Conservation (phyloP, 2,888 invertebrate species). For the Drosophila anomalata region DNA sequence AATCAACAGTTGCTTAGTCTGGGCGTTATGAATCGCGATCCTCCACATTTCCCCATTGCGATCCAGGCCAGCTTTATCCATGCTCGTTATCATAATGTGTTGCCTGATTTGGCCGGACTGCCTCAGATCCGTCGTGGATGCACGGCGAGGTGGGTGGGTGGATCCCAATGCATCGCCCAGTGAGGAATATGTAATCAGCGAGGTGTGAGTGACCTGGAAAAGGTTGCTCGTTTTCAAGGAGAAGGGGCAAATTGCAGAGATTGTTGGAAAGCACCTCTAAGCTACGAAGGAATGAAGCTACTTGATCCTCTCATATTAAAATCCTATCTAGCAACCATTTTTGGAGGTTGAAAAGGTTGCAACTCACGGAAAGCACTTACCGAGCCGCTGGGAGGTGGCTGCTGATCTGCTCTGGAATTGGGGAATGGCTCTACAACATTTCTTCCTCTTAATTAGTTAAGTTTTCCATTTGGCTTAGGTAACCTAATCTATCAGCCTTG, state of each 20-base stretch:
- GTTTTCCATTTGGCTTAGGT: background rate
- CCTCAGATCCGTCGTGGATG: constrained; percentile 30
- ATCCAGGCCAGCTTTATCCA: constrained; percentile 56
- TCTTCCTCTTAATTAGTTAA: background rate
- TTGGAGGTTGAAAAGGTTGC: constrained; percentile 33
- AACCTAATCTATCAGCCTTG: constrained; percentile 3
- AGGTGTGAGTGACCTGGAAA: constrained; percentile 69
- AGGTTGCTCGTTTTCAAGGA: constrained; percentile 9
- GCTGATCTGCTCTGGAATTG: constrained; percentile 12
- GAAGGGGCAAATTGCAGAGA: constrained; percentile 31
- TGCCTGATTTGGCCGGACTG: constrained; percentile 53
- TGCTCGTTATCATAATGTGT: constrained; percentile 76
- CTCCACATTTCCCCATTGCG: constrained; percentile 27
- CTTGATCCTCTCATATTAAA: constrained; percentile 44
- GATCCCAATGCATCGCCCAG: constrained; percentile 31
- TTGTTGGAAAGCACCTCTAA: constrained; percentile 8
- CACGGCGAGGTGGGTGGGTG: constrained; percentile 14
- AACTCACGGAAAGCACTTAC: background rate
- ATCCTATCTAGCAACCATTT: constrained; percentile 19
- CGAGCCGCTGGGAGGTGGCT: background rate
- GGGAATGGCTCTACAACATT: no score
- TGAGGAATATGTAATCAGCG: constrained; percentile 57
- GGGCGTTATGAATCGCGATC: constrained; percentile 42
- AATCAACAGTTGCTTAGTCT: constrained; percentile 75
- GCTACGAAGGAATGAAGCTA: constrained; percentile 10